Conservation (phyloP, 1,140 invertebrate species). For the Berghia stephanieae region DNA sequence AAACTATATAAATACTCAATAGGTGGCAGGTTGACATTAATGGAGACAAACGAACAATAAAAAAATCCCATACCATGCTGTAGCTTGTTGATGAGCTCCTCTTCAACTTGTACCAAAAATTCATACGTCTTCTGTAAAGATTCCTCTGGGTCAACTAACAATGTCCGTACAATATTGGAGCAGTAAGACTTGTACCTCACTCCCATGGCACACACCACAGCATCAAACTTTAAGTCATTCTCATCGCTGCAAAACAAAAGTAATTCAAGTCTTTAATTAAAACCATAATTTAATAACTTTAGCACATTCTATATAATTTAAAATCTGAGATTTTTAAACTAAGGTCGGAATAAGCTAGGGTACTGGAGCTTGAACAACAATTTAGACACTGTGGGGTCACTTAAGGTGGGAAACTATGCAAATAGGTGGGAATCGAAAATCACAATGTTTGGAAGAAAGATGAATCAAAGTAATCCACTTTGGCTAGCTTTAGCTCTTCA, state of each 20-base stretch:
- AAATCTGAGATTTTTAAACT: too few species aligned
- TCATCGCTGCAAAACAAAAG: conserved; percentile 80
- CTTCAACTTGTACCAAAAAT: conserved; percentile 89
- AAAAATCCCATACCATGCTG: conserved; percentile 72
- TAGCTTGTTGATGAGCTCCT: conserved; percentile 87
- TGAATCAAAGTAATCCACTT: too few species aligned
- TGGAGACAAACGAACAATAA: background rate
- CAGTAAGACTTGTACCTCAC: conserved; percentile 97
- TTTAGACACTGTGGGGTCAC: too few species aligned
- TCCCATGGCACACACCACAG: conserved; percentile 94
- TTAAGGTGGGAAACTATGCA: too few species aligned
- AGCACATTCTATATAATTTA: background rate
- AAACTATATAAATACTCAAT: too few species aligned
- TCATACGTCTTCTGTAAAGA: conserved; percentile 86
- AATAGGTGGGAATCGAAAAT: too few species aligned
- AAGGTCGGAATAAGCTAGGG: too few species aligned
- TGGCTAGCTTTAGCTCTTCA: too few species aligned
- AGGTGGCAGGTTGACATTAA: too few species aligned
- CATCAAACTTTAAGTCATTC: conserved; percentile 93
- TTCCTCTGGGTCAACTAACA: conserved; percentile 93
- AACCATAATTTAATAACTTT: background rate
- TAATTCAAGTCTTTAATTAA: background rate
- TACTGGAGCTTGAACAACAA: too few species aligned
- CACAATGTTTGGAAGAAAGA: too few species aligned
- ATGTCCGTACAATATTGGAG: conserved; percentile 97